Percentiles rank a stretch among this genome's conserved stretches.
These are phyloP conservation scores for Sylvicapra grimmia DNA, from an alignment of 2,113 vertebrate genomes.

Conservation along the genomic window DNA sequence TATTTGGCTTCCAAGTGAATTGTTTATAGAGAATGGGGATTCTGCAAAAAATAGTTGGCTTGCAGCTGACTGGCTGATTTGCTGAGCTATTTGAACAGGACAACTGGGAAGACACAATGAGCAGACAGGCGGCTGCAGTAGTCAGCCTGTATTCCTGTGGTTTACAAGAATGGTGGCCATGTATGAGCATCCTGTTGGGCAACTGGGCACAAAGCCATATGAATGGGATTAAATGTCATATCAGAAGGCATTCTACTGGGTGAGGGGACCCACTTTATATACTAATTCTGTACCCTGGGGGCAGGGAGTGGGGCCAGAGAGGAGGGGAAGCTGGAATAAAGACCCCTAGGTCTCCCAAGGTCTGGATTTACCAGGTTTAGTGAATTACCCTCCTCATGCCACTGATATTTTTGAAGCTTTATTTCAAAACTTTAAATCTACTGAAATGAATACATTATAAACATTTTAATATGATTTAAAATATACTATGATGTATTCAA, in stretches of 20 bases:
- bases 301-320: background rate
- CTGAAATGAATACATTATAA: background rate
- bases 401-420: background rate
- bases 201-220: background rate
- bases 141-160: background rate
- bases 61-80: background rate
- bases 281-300: background rate
- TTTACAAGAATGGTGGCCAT: background rate
- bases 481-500: background rate
- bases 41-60: background rate
- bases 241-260: background rate
- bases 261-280: background rate
- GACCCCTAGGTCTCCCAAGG: background rate
- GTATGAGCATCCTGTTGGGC: background rate
- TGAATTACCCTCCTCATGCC: background rate
- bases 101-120: background rate
- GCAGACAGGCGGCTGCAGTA: background rate
- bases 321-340: background rate
- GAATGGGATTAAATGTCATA: background rate
- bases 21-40: background rate
- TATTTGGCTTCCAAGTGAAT: background rate
- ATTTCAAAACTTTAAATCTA: background rate
- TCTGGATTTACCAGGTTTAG: background rate
- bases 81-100: background rate
- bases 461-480: background rate